phyloP scores from a whole-genome alignment of 2,113 vertebrate species.

The Mustelus asterias region DNA sequence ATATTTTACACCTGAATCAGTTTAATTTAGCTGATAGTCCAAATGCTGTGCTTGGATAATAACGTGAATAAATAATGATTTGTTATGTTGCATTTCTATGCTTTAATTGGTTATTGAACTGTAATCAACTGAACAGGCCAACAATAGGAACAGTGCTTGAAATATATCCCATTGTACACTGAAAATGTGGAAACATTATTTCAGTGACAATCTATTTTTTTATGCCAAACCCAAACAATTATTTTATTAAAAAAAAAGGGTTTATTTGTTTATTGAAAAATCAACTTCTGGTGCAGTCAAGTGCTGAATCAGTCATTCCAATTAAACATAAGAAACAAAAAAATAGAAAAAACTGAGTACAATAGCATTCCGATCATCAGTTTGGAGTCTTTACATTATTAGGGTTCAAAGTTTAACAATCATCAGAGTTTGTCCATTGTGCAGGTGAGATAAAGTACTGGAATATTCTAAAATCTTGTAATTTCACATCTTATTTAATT shows the following conservation, averaged over 20 bases:
- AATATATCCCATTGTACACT: background rate
- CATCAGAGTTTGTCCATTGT: too few relatives aligned
- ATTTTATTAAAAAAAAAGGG: too few relatives aligned
- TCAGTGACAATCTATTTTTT: slow-evolving; percentile 19
- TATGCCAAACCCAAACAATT: slow-evolving; percentile 46
- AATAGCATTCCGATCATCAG: background rate
- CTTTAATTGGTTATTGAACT: background rate
- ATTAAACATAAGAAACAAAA: background rate
- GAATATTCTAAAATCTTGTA: background rate
- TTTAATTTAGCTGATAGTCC: background rate
- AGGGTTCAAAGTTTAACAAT: background rate
- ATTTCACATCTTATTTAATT: slow-evolving; percentile 19
- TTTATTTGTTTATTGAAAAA: background rate
- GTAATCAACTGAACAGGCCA: background rate
- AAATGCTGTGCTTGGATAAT: background rate
- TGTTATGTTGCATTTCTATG: background rate
- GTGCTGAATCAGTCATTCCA: background rate
- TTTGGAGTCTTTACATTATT: background rate
- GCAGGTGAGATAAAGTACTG: background rate
- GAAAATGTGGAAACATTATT: background rate
- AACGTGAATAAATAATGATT: background rate
- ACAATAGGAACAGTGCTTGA: background rate
- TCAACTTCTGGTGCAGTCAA: background rate
- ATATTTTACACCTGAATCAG: background rate
- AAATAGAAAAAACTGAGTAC: background rate